Percentiles rank a stretch among this genome's conserved stretches.
Conservation (phyloP, 2,888 invertebrate species). For the Agelastica alni region DNA sequence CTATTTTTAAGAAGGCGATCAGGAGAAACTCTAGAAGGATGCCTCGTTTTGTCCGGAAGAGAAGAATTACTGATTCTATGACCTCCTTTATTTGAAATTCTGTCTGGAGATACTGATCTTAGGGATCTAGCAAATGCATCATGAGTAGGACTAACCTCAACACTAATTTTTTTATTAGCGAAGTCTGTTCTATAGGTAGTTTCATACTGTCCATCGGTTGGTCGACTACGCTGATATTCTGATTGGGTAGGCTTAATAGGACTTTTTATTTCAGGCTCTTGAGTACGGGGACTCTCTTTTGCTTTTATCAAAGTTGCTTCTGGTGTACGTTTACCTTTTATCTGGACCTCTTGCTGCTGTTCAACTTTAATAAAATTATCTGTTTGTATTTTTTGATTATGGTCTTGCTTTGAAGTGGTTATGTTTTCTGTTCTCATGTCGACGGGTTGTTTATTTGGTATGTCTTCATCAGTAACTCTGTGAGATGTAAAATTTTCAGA, state of each 20-base stretch:
- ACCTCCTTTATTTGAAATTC: constrained; percentile 56
- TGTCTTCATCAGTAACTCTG: too few species aligned
- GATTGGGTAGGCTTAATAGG: constrained; percentile 47
- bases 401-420: background rate
- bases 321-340: constrained; percentile 11
- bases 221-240: constrained; percentile 47
- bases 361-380: constrained; percentile 44
- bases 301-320: background rate
- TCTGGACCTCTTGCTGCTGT: constrained; percentile 37
- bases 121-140: constrained; percentile 77
- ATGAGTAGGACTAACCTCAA: constrained; percentile 72
- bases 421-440: background rate
- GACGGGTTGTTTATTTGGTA: background rate
- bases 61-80: constrained; percentile 61
- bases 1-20: constrained; percentile 42
- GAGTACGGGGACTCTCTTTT: background rate
- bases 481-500: background rate
- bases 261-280: constrained; percentile 43
- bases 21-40: constrained; percentile 42
- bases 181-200: constrained; percentile 67
- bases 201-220: constrained; percentile 60
- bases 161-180: constrained; percentile 62
- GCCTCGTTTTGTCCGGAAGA: constrained; percentile 50
- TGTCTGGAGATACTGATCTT: constrained; percentile 67
- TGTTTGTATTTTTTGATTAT: constrained; percentile 21